A percentile compares a stretch with the other conserved stretches of the same genome.
These are phyloP conservation scores for Nettapus auritus DNA, from an alignment of 2,113 vertebrate species.

Conservation along the genomic window DNA sequence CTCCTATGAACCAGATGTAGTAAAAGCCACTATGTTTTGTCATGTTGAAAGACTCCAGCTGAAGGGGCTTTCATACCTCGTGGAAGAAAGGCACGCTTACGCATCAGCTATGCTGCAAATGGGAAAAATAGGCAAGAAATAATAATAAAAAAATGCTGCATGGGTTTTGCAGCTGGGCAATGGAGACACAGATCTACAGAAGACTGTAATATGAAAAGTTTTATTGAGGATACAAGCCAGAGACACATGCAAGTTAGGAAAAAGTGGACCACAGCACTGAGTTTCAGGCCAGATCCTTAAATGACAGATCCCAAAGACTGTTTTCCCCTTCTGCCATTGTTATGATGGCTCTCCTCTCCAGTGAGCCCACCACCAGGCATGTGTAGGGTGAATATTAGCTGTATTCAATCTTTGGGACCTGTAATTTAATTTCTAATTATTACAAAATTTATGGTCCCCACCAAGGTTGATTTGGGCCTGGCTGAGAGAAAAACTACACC, in stretches of 20 bases:
- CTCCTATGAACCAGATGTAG: background rate
- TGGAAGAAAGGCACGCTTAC: background rate
- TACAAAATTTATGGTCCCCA: background rate
- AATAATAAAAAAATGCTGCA: background rate
- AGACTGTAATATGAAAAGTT: background rate
- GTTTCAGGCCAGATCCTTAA: background rate
- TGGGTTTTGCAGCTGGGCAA: background rate
- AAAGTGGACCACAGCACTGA: background rate
- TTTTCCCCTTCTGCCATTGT: background rate
- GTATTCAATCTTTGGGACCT: background rate
- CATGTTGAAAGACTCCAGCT: constrained; percentile 35
- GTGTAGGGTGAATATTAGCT: background rate
- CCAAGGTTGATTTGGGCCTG: background rate
- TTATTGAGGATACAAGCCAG: background rate
- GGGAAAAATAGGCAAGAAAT: background rate
- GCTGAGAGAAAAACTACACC: background rate
- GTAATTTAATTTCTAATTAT: background rate
- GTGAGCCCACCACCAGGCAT: background rate
- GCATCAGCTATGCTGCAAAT: background rate
- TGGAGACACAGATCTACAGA: background rate
- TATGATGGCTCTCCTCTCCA: background rate
- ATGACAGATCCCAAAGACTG: background rate
- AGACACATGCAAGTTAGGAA: background rate
- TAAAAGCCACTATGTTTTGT: constrained; percentile 33
- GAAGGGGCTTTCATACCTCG: constrained; percentile 1